Evolutionary conservation across 1,140 invertebrate species (phyloP).

Genomic region (Caenorhabditis tropicalis): DNA sequence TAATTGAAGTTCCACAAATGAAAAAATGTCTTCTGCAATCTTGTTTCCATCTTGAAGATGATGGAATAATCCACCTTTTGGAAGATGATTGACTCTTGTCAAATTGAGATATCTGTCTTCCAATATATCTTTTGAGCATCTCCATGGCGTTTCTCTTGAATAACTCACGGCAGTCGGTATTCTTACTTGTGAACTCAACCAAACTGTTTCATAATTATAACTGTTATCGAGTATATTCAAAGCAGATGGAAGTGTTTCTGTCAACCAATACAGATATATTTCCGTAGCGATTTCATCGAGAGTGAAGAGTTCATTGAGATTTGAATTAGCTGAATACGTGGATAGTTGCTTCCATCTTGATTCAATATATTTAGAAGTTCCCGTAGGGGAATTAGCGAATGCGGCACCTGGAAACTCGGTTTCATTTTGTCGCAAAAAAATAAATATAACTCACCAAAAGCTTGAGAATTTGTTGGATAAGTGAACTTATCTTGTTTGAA

Average conservation of each 20-base stretch:
- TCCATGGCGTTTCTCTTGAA: constrained; percentile 34
- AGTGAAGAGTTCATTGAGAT: constrained; percentile 55
- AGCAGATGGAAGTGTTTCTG: constrained; percentile 48
- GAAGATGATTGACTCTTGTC: constrained; percentile 4
- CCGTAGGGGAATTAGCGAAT: constrained; percentile 55
- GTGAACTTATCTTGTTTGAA: constrained; percentile 33
- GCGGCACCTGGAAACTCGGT: constrained; percentile 42
- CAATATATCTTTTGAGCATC: constrained; percentile 4
- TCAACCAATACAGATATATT: constrained; percentile 64
- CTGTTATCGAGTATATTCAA: constrained; percentile 23
- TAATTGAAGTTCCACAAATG: constrained; percentile 46
- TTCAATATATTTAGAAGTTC: constrained; percentile 36
- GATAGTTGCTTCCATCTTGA: constrained; percentile 48
- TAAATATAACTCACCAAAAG: background rate
- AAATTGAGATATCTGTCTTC: constrained; percentile 35
- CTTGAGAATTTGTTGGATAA: constrained; percentile 20
- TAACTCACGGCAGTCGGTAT: constrained; percentile 16
- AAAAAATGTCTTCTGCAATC: constrained; percentile 43
- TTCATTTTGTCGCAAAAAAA: background rate
- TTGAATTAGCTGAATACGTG: background rate
- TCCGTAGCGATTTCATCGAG: constrained; percentile 61
- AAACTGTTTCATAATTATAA: constrained; percentile 3
- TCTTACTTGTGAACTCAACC: constrained; percentile 27
- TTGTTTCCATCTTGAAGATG: constrained; percentile 29
- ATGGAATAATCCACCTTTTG: constrained; percentile 36